Evolutionary conservation across 2,888 invertebrate genomes (phyloP), one percentile per base, ranked within the genome.

Genomic region (Euplexia lucipara): DNA sequence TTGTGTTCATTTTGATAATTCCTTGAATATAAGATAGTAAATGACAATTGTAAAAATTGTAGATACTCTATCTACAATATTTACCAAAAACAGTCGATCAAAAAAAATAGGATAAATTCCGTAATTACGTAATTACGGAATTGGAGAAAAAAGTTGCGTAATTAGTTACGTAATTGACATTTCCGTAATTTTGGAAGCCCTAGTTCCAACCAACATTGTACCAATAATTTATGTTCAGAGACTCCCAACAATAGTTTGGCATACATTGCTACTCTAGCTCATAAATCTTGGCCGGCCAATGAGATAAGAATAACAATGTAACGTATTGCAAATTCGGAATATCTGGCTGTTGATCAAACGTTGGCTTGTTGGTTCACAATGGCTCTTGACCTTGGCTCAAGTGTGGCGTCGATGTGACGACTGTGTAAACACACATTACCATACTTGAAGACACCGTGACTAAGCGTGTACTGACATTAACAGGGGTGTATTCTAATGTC

Each of bases 371-470:
- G 76, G 76, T 66, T 76, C 62, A 85, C 85, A 86, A 87, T 84
- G 70, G 75, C 61, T 63, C 74, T 69, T 84, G 89, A 88, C 92
- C 91, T 92, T 92, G 90, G 78, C 56, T 20, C 58, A 54, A 69
- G 74, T 73, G 78, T 82, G 86, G 85, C 87, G 86, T 84, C 88
- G 81, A 70, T 79, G 83, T 84, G 88, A 85, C 89, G 89, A 84
- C 88, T 90, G 88, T 88, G 83, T 83, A 92, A 90, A 91, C 84
- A 91, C 66, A 78, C 85, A 91, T 91, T 90, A 89, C 88, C 89
- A 90, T 91, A 87, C 79, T 75, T 72, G 85, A 87, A 84, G 83
- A 83, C 77, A 74, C 86, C 86, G 85, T 89, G 87, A 88, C 89
- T 87, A 89, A 90, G 69, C 77, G 70, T 60, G 79, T 76, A 62